phyloP scores from a whole-genome alignment of 2,113 vertebrate genomes.

The Chiloscyllium plagiosum region DNA sequence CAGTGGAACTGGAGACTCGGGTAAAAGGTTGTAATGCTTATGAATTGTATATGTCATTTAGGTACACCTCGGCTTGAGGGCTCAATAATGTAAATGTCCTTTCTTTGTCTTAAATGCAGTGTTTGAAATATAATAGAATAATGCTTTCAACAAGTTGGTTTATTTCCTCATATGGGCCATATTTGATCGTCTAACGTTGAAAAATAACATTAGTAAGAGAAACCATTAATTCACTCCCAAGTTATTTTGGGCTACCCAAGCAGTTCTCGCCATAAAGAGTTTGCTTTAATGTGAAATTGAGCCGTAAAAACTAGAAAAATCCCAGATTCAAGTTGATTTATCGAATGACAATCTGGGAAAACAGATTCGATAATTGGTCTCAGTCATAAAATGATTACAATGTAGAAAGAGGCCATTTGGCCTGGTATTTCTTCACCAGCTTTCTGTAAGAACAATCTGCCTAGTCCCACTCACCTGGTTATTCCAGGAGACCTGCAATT shows the following conservation, averaged over 20 bases:
- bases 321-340: background rate
- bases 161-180: background rate
- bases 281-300: background rate
- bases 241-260: background rate
- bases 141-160: background rate
- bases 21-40: constrained; percentile 29
- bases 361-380: background rate
- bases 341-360: background rate
- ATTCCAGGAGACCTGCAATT: background rate
- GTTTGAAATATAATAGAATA: background rate
- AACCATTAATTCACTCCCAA: background rate
- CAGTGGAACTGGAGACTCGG: background rate
- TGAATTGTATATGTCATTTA: background rate
- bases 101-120: background rate
- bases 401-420: background rate
- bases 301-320: background rate
- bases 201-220: background rate
- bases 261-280: background rate
- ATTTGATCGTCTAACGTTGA: background rate
- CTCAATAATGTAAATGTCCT: background rate
- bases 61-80: background rate
- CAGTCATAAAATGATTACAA: background rate
- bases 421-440: background rate
- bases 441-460: background rate
- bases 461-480: background rate